Evolutionary conservation across 2,113 vertebrate genomes (phyloP), one percentile per base, ranked within the genome.

Genomic region (Amazona guildingii): DNA sequence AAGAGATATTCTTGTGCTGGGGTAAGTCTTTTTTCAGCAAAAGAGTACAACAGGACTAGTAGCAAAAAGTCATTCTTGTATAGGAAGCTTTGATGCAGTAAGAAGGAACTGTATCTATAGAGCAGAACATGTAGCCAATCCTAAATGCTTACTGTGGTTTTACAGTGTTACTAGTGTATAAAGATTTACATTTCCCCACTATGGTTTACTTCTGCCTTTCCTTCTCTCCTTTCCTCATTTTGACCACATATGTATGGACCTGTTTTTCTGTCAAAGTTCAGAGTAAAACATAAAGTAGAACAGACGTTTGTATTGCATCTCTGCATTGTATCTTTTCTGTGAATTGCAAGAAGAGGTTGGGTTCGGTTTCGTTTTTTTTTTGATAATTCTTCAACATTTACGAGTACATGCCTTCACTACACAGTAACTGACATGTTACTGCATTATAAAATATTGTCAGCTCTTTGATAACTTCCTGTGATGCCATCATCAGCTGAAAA

Each of bases 401-500:
- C 48, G 72, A 90, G 73, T 35, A 54, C 69, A 89, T 83, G 82
- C 75, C 67, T 96, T 94, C 59, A 91, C 54, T 84, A 92, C 7
- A 75, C 8, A 37, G 79, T 85, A 90, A 96, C 85, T 63, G n/a
- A 64, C 63, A 28, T 87, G 91, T 79, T 19, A 64, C 59, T 84
- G 77, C 79, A 92, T 73, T 46, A 81, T 72, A 94, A 93, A 96
- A 90, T 79, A 72, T n/a, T 85, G 69, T 86, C 94, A 95, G 75
- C 75, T 96, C 52, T 57, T 96, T 72, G 92, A 28, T 76, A 83
- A 92, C 75, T 94, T 97, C 81, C 86, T 93, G 68, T 46, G 29
- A 95, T 90, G 83, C 91, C 87, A 96, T 80, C 82, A 97, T 41
- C 62, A 69, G 68, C 62, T 92, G 57, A 86, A 90, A 96, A 96